A percentile compares a stretch with the other conserved stretches of the same genome.
Evolutionary conservation across 1,140 invertebrate genomes (phyloP).

Genomic region (Drosophila triauraria): DNA sequence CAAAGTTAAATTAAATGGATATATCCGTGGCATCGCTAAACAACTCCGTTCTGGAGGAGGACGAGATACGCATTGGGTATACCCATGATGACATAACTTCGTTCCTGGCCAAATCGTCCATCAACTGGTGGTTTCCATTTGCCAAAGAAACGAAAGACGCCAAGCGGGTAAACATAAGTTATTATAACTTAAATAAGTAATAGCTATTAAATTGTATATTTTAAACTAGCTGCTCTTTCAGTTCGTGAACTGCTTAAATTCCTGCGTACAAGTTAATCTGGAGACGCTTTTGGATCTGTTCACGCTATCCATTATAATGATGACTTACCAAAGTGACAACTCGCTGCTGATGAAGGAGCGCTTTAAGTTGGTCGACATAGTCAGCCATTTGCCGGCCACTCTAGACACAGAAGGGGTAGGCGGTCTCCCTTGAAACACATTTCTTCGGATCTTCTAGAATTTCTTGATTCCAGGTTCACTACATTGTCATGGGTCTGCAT

Average conservation of each 20-base stretch:
- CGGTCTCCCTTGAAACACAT: too few species aligned
- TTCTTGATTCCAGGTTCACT: constrained; percentile 10
- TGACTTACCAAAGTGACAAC: constrained; percentile 27
- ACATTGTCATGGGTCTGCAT: constrained; percentile 24
- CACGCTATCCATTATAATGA: constrained; percentile 43
- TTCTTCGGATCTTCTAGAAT: too few species aligned
- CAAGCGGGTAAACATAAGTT: constrained; percentile 13
- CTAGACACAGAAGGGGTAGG: constrained; percentile 15
- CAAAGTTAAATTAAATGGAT: constrained; percentile 14
- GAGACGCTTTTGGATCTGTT: constrained; percentile 32
- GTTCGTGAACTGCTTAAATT: background rate
- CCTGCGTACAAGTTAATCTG: background rate
- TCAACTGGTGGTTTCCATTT: constrained; percentile 16
- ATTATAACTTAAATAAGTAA: background rate
- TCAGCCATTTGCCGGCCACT: constrained; percentile 4
- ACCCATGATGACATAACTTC: constrained; percentile 10
- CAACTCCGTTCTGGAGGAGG: constrained; percentile 16
- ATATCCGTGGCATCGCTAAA: background rate
- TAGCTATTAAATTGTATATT: background rate
- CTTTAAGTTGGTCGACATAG: constrained; percentile 17
- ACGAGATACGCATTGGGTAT: constrained; percentile 13
- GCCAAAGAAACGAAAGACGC: background rate
- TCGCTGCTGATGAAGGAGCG: constrained; percentile 21
- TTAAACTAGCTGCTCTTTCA: constrained; percentile 3
- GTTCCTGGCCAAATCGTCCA: constrained; percentile 23